phyloP scores from a whole-genome alignment of 2,888 invertebrate genomes.

The Ectemnius lituratus region DNA sequence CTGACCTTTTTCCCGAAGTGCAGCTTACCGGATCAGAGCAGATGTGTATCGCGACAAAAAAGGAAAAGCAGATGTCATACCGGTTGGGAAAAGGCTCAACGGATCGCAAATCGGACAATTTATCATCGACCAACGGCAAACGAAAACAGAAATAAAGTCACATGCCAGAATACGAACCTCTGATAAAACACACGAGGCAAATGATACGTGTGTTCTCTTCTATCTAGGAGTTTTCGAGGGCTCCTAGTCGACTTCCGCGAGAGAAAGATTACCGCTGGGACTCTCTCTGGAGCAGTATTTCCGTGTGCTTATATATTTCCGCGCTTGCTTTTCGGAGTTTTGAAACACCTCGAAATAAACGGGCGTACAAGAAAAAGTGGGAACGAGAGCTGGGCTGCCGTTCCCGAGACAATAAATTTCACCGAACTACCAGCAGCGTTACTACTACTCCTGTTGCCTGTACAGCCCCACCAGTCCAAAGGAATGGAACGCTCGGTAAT shows the following conservation, averaged over 20 bases:
- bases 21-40: no score
- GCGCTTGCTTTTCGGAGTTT: constrained; percentile 6
- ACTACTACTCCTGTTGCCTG: no score
- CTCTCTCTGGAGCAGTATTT: neutral
- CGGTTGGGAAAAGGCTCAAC: no score
- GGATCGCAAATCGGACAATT: no score
- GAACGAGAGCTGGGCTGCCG: neutral
- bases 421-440: no score
- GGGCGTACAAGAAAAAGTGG: constrained; percentile 4
- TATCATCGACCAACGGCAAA: no score
- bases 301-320: constrained; percentile 8
- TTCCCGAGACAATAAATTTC: neutral
- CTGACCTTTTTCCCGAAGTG: no score
- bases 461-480: no score
- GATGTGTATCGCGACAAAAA: no score
- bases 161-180: no score
- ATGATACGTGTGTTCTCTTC: neutral
- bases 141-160: constrained; percentile 12
- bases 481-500: constrained; percentile 29
- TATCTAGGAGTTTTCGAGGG: neutral
- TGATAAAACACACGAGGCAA: no score
- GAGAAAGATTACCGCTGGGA: neutral
- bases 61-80: no score
- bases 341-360: constrained; percentile 13
- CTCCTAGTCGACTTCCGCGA: neutral